Conservation (phyloP, 2,888 invertebrate species). For the Tetragnatha montana region DNA sequence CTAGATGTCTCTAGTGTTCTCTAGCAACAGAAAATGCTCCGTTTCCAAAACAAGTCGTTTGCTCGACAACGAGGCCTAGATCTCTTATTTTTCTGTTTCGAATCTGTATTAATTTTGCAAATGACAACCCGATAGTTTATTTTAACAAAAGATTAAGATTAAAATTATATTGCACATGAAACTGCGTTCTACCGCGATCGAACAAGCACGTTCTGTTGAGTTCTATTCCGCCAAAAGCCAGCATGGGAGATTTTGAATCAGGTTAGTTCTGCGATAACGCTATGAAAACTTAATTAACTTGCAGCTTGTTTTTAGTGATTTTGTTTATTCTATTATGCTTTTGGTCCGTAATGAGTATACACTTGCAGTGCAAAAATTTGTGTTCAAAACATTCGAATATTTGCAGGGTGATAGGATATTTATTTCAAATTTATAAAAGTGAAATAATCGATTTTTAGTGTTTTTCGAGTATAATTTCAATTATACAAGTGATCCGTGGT, state of each 20-base stretch:
- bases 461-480: no score
- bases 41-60: slow-evolving; percentile 70
- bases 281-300: background rate
- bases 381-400: background rate
- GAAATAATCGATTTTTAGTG: no score
- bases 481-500: no score
- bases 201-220: background rate
- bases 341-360: background rate
- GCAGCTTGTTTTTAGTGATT: background rate
- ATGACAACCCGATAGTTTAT: background rate
- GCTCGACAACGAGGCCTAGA: slow-evolving; percentile 51
- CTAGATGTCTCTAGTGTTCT: slow-evolving; percentile 70
- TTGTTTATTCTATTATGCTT: background rate
- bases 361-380: background rate
- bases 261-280: slow-evolving; percentile 60
- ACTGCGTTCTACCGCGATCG: background rate
- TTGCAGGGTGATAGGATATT: no score
- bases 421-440: no score
- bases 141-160: slow-evolving; percentile 7
- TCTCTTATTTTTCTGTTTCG: slow-evolving; percentile 33
- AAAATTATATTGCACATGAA: background rate
- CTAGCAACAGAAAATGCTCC: slow-evolving; percentile 61
- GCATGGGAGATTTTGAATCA: slow-evolving; percentile 71
- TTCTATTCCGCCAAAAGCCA: background rate
- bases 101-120: slow-evolving; percentile 15